A percentile compares a stretch with the other conserved stretches of the same genome.
Conservation (phyloP, 2,888 invertebrate species). For the Campoplex capitator region DNA sequence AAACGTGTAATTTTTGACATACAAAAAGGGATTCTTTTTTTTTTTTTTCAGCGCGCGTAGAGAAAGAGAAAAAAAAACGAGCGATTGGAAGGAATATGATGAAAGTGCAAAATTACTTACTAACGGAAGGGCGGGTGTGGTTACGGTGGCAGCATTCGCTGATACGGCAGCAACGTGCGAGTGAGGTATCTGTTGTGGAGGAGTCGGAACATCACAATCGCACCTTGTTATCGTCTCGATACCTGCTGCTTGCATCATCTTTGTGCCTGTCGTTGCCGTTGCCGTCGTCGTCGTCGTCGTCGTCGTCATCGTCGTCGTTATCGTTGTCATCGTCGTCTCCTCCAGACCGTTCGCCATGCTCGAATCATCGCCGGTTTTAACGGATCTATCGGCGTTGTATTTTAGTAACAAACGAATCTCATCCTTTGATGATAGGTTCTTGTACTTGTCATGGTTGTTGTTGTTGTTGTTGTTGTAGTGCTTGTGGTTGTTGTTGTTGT, state of each 20-base stretch:
- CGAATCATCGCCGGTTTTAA: constrained; percentile 88
- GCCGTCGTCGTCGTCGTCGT: constrained; percentile 44
- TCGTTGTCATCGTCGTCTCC: constrained; percentile 68
- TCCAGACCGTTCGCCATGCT: constrained; percentile 82
- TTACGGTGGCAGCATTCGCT: background rate
- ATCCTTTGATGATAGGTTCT: constrained; percentile 66
- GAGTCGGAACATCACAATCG: constrained; percentile 81
- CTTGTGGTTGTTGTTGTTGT: background rate
- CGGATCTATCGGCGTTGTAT: constrained; percentile 89
- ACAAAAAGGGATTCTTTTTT: background rate
- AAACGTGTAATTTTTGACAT: too few relatives aligned
- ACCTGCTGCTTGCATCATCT: constrained; percentile 81
- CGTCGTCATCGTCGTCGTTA: constrained; percentile 79
- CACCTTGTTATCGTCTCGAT: constrained; percentile 82
- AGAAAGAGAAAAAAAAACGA: background rate
- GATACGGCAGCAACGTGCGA: constrained; percentile 73
- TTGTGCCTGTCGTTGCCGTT: constrained; percentile 80
- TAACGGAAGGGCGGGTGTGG: constrained; percentile 80
- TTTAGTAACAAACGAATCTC: constrained; percentile 79
- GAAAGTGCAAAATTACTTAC: constrained; percentile 77
- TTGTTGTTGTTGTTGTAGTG: constrained; percentile 34
- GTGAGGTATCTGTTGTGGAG: constrained; percentile 82
- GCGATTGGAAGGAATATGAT: background rate
- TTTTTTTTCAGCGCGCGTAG: too few relatives aligned
- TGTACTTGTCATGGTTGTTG: constrained; percentile 6